Evolutionary conservation across 2,797 vertebrate genomes (phyloP).

Genomic region (Myripristis jacobus): DNA sequence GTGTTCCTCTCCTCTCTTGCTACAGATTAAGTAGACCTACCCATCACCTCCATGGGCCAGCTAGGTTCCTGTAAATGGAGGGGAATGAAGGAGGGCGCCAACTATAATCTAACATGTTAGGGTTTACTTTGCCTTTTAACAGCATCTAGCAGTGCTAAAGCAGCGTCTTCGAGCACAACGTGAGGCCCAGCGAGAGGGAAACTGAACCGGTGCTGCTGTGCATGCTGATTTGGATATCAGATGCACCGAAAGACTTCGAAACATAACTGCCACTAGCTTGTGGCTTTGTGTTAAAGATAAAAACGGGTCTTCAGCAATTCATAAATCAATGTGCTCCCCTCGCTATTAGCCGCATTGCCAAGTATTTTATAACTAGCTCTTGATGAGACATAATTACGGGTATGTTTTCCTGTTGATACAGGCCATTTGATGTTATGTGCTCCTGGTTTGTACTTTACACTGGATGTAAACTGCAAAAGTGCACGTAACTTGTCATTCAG

Average conservation of each 20-base stretch:
- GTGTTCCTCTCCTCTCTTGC: no score
- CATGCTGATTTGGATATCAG: constrained; percentile 10
- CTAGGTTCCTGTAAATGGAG: background rate
- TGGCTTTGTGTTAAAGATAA: background rate
- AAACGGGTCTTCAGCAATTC: background rate
- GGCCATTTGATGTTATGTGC: constrained; percentile 19
- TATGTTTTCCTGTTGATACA: constrained; percentile 36
- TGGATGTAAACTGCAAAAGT: constrained; percentile 6
- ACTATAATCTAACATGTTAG: background rate
- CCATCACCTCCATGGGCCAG: background rate
- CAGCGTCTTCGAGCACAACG: no score
- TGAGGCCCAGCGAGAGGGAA: background rate
- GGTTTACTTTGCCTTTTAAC: background rate
- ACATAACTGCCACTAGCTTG: background rate
- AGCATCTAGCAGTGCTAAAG: no score
- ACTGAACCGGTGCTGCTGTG: background rate
- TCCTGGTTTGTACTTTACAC: constrained; percentile 17
- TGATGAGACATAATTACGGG: constrained; percentile 37
- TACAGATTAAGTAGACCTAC: no score
- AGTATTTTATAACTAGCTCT: constrained; percentile 34
- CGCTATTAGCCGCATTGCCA: constrained; percentile 20
- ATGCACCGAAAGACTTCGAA: background rate
- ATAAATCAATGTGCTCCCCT: constrained; percentile 19
- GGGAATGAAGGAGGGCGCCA: background rate
- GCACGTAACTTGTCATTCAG: constrained; percentile 40